A percentile compares a stretch with the other conserved stretches of the same genome.
Conservation (phyloP, 2,888 invertebrate genomes). For the Nemapogon koenigi region DNA sequence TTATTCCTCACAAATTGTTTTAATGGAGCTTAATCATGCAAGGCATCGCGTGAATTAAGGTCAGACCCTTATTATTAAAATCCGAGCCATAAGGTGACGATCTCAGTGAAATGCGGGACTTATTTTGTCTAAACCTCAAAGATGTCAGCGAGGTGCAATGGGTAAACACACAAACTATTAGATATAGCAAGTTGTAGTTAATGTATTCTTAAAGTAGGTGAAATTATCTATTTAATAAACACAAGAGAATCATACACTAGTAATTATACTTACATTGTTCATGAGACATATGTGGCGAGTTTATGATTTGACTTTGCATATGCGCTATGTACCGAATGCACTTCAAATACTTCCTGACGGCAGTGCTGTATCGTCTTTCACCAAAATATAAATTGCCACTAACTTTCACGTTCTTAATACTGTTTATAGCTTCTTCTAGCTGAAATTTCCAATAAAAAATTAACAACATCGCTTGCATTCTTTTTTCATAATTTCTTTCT, state of each 20-base stretch:
- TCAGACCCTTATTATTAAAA: too few species aligned
- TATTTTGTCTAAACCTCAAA: too few species aligned
- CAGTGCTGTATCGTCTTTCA: conserved; percentile 64
- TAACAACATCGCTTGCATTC: not conserved
- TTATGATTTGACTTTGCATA: conserved; percentile 25
- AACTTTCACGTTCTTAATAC: conserved; percentile 69
- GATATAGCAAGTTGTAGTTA: too few species aligned
- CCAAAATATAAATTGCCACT: conserved; percentile 76
- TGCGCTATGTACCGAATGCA: conserved; percentile 73
- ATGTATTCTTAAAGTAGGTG: not conserved
- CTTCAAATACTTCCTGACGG: conserved; percentile 81
- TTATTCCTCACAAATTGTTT: too few species aligned
- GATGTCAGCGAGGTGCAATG: too few species aligned
- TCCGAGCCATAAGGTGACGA: too few species aligned
- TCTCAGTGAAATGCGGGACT: too few species aligned
- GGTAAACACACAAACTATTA: not conserved
- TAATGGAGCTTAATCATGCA: not conserved
- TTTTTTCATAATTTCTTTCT: not conserved
- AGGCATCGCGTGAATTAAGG: too few species aligned
- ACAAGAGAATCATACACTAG: not conserved
- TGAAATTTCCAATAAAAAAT: conserved; percentile 24
- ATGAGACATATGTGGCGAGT: conserved; percentile 14
- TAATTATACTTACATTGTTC: conserved; percentile 27
- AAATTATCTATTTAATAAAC: too few species aligned
- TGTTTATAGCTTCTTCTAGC: conserved; percentile 50